Conservation (phyloP, 2,888 invertebrate species). For the Scaptomyza parva region DNA sequence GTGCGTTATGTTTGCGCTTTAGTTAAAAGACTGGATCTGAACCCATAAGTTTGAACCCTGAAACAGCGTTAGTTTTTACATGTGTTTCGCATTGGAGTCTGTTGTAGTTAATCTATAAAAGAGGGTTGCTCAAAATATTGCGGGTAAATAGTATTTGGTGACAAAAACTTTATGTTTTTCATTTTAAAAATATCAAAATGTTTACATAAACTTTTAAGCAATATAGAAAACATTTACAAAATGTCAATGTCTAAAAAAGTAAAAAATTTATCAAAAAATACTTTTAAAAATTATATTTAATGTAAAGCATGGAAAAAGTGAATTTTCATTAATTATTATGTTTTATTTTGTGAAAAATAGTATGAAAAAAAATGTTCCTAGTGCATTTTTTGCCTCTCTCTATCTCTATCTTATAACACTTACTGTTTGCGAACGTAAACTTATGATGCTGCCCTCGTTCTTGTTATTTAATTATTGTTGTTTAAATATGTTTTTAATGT, state of each 20-base stretch:
- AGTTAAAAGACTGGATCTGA: slow-evolving; percentile 14
- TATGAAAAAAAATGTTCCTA: too few relatives aligned
- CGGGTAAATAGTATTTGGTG: neutral
- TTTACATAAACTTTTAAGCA: too few relatives aligned
- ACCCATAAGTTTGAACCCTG: slow-evolving; percentile 47
- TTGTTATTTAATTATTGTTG: slow-evolving; percentile 21
- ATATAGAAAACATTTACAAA: too few relatives aligned
- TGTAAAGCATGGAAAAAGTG: too few relatives aligned
- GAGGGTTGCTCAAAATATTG: slow-evolving; percentile 15
- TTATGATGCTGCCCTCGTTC: slow-evolving; percentile 43
- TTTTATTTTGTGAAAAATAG: too few relatives aligned
- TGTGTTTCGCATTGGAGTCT: slow-evolving; percentile 11
- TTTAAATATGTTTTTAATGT: neutral
- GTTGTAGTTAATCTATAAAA: neutral
- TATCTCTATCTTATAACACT: too few relatives aligned
- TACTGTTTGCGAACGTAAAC: neutral
- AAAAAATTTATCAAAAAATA: too few relatives aligned
- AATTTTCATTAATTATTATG: too few relatives aligned
- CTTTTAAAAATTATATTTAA: too few relatives aligned
- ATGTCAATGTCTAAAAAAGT: too few relatives aligned
- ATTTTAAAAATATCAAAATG: neutral
- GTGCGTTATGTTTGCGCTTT: slow-evolving; percentile 4
- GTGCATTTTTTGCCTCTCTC: too few relatives aligned
- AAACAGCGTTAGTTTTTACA: slow-evolving; percentile 27
- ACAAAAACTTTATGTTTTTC: slow-evolving; percentile 11